These are phyloP conservation scores for Antheraea mylitta DNA, from an alignment of 1,140 invertebrate genomes.

Conservation along the genomic window DNA sequence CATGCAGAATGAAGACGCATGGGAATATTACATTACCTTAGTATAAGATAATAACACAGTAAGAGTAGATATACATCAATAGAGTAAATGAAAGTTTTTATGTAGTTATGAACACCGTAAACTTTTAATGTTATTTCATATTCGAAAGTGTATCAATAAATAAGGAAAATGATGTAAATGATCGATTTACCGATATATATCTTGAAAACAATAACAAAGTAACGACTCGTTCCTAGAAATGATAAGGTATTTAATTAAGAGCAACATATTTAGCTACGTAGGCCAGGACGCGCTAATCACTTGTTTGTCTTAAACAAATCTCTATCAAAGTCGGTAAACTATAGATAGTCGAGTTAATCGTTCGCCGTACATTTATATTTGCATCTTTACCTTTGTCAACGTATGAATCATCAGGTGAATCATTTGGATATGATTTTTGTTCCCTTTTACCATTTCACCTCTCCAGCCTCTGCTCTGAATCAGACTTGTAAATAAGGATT, in stretches of 20 bases:
- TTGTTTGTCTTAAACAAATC: slow-evolving; percentile 42
- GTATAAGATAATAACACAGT: too few species aligned
- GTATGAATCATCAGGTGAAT: slow-evolving; percentile 27
- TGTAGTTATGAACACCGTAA: neutral
- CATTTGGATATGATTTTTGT: slow-evolving; percentile 19
- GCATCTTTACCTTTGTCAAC: slow-evolving; percentile 1
- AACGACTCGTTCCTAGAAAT: slow-evolving; percentile 1
- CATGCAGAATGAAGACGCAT: neutral
- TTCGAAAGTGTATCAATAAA: neutral
- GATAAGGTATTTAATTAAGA: slow-evolving; percentile 5
- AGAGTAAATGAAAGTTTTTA: too few species aligned
- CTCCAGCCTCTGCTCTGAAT: slow-evolving; percentile 22
- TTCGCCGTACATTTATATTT: slow-evolving; percentile 29
- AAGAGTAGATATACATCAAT: too few species aligned
- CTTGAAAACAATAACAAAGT: neutral
- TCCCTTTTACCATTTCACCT: slow-evolving; percentile 25
- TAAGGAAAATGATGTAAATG: neutral
- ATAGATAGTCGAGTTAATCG: slow-evolving; percentile 28
- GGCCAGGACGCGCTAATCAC: slow-evolving; percentile 32
- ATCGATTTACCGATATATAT: slow-evolving; percentile 4
- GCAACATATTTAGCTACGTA: neutral
- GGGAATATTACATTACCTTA: neutral
- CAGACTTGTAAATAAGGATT: slow-evolving; percentile 14
- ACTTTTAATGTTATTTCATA: neutral
- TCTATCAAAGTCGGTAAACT: neutral